Evolutionary conservation across 2,797 vertebrate genomes (phyloP), one percentile per base, ranked within the genome.

Genomic region (Naso thynnoides): DNA sequence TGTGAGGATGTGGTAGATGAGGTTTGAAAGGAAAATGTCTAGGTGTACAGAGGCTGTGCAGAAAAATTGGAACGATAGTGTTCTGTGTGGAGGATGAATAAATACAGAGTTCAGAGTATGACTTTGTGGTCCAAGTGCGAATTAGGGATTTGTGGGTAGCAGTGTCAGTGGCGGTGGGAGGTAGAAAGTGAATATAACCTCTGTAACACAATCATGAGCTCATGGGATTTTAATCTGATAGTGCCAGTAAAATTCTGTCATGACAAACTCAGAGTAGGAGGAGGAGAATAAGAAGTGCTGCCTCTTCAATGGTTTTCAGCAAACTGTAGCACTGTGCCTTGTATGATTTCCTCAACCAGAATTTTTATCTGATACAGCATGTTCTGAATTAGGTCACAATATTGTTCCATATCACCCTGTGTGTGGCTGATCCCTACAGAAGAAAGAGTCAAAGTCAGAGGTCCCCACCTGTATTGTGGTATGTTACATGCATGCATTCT

Each of bases 1-100:
- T 83, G 65, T 60, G 52, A 86, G 83, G 86, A 86, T 91, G 85
- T 84, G 81, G 83, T 85, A 50, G 60, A 84, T 69, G 74, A 84
- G 52, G 70, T 80, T 63, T 55, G 4, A 85, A 62, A 78, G 82
- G 84, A 88, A 91, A 89, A 89, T 77, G 70, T 78, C 83, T 65
- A 65, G 76, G 80, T 86, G 61, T 54, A 54, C 58, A 13, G 52
- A 58, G 73, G 63, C 3, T 71, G 66, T 66, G 72, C 5, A 23
- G 70, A 21, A 48, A 44, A 44, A 73, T 19, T 70, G 66, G 70
- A 81, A 76, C 85, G 79, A 76, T 50, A 38, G 55, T 48, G 45
- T 1, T n/a, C 55, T 31, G 11, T 57, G 59, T 60, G 50, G 56
- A 36, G 13, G 33, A 9, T 67, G 69, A 60, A 68, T 70, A 42